These are phyloP conservation scores for Cryptocephalus primarius DNA, from an alignment of 2,888 invertebrate species.

Conservation along the genomic window DNA sequence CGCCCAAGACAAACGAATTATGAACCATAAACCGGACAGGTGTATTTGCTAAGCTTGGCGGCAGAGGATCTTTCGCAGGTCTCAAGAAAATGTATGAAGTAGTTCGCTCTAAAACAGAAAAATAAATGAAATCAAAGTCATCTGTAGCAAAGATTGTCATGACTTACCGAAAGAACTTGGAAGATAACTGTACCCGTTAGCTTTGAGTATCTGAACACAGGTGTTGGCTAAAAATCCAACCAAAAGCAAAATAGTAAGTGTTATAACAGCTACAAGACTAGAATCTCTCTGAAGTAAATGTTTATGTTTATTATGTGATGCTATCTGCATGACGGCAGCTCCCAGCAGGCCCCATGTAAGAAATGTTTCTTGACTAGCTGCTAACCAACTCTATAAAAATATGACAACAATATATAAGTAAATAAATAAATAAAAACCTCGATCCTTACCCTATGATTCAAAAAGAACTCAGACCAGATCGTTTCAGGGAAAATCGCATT, in stretches of 20 bases:
- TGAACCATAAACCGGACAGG: constrained; percentile 60
- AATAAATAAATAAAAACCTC: background rate
- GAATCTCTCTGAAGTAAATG: constrained; percentile 53
- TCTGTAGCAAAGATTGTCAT: background rate
- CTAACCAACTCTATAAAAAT: constrained; percentile 66
- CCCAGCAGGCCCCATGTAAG: constrained; percentile 80
- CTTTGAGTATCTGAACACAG: constrained; percentile 66
- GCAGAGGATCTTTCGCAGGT: constrained; percentile 48
- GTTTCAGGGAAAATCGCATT: constrained; percentile 68
- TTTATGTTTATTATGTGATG: constrained; percentile 62
- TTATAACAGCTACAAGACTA: constrained; percentile 56
- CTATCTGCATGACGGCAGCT: constrained; percentile 69
- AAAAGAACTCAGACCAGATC: constrained; percentile 75
- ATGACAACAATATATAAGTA: background rate
- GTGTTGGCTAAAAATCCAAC: constrained; percentile 73
- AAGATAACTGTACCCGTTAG: constrained; percentile 61
- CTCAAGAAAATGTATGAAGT: constrained; percentile 62
- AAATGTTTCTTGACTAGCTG: constrained; percentile 81
- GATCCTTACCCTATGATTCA: constrained; percentile 60
- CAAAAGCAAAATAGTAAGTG: constrained; percentile 62
- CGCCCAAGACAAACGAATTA: constrained; percentile 59
- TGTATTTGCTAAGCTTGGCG: constrained; percentile 47
- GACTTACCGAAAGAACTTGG: constrained; percentile 78
- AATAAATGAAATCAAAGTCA: background rate
- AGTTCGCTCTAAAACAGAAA: constrained; percentile 48